Percentiles rank a stretch among this genome's conserved stretches.
Evolutionary conservation across 2,797 vertebrate genomes (phyloP).

Genomic region (Antennarius maculatus): DNA sequence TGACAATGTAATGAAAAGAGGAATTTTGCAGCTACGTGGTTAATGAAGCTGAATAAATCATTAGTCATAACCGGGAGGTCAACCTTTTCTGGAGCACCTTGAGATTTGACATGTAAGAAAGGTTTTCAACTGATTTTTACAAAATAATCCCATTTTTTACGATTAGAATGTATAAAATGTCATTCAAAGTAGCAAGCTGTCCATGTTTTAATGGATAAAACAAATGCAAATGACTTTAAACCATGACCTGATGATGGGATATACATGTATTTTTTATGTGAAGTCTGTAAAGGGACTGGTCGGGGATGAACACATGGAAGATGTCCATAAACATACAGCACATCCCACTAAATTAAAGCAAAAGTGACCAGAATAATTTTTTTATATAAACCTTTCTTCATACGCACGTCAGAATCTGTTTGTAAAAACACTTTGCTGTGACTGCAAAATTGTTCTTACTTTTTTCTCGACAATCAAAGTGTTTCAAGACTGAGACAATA

Average conservation of each 20-base stretch:
- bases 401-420: background rate
- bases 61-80: background rate
- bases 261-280: background rate
- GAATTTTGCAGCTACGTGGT: slow-evolving; percentile 1
- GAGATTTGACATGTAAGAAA: background rate
- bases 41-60: slow-evolving; percentile 33
- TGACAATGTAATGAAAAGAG: slow-evolving; percentile 12
- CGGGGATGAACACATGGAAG: background rate
- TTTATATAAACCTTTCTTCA: background rate
- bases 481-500: background rate
- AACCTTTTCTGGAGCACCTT: background rate
- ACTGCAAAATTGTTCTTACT: slow-evolving; percentile 14
- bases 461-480: slow-evolving; percentile 3
- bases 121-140: background rate
- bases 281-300: background rate
- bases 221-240: background rate
- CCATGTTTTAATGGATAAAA: background rate
- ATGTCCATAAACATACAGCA: too few relatives aligned
- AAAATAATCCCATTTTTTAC: background rate
- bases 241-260: too few relatives aligned
- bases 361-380: background rate
- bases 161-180: background rate
- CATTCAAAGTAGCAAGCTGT: background rate
- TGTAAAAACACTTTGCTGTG: slow-evolving; percentile 14
- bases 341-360: background rate